Evolutionary conservation across 2,888 invertebrate species (phyloP).

Genomic region (Nezara viridula): DNA sequence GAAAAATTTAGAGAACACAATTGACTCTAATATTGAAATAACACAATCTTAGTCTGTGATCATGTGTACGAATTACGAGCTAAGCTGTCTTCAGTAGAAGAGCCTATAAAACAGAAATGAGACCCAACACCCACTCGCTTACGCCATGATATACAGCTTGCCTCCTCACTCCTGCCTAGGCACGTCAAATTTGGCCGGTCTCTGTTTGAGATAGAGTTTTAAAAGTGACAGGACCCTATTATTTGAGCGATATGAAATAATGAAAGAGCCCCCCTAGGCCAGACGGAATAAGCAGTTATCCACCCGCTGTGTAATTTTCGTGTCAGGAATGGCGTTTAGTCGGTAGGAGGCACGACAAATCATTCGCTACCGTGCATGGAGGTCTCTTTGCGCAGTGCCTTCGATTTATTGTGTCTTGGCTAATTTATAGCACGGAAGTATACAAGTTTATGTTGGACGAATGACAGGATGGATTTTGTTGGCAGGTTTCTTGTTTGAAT

Average conservation of each 20-base stretch:
- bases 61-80: neutral
- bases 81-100: neutral
- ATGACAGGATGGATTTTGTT: too few species aligned
- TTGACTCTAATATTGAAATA: neutral
- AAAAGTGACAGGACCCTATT: conserved; percentile 25
- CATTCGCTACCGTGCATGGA: neutral
- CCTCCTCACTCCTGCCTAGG: neutral
- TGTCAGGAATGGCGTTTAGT: conserved; percentile 33
- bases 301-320: conserved; percentile 33
- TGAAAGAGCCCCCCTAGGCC: neutral
- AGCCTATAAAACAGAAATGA: neutral
- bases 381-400: neutral
- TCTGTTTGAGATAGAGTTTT: conserved; percentile 32
- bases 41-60: neutral
- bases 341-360: conserved; percentile 26
- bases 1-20: too few species aligned
- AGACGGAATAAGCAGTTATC: neutral
- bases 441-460: too few species aligned
- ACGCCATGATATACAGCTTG: neutral
- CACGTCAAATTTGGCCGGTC: conserved; percentile 33
- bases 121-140: neutral
- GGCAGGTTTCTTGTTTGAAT: too few species aligned
- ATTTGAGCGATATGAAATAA: conserved; percentile 47
- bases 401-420: too few species aligned
- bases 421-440: too few species aligned